Conservation (phyloP, 64 coral and sea anemone species). For the Montipora capricornis region DNA sequence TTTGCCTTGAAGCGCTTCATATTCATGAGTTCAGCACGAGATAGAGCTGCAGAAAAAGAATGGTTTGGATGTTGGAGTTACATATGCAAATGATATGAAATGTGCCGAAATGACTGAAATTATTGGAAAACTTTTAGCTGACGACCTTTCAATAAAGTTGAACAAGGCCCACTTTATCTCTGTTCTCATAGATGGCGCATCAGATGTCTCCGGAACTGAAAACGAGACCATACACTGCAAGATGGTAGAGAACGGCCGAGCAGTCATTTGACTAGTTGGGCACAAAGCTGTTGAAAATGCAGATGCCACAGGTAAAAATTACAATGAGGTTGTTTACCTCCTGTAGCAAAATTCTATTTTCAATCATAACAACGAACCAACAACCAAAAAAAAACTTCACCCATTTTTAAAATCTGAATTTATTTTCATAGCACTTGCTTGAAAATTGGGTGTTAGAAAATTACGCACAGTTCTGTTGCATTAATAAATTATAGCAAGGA, state of each 20-base stretch:
- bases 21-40: no score
- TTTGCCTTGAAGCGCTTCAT: no score
- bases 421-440: no score
- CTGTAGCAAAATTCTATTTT: no score
- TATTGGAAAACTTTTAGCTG: slow-evolving; percentile 3
- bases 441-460: no score
- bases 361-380: no score
- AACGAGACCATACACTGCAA: slow-evolving; percentile 19
- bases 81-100: not conserved
- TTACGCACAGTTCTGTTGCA: no score
- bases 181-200: not conserved
- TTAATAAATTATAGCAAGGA: no score
- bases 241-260: slow-evolving; percentile 7
- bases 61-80: not conserved
- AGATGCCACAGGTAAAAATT: slow-evolving; percentile 3
- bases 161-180: not conserved
- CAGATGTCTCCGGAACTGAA: not conserved
- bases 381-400: no score
- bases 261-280: not conserved
- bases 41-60: slow-evolving; percentile 2
- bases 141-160: slow-evolving; percentile 1
- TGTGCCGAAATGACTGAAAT: slow-evolving; percentile 17
- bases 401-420: no score
- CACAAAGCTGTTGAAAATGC: slow-evolving; percentile 2
- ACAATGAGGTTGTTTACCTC: no score